Base-by-base conservation (phyloP, 1,140 invertebrate species). In the Lepidurus arcticus region DNA sequence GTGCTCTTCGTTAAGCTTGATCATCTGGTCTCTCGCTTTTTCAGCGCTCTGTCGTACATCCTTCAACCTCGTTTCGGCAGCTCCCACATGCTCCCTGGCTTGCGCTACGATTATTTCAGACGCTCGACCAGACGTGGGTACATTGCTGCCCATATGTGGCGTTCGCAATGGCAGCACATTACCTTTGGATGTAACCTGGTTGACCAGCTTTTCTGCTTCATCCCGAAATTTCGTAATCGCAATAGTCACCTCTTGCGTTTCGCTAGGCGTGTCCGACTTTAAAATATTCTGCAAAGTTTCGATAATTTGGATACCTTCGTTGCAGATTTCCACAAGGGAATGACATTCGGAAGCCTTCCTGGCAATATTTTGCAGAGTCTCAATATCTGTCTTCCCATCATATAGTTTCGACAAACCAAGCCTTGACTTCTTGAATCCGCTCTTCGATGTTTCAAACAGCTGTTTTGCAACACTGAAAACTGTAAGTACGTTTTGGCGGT, bases 11-110 rank as follows among this genome's bases (percentile, higher is more conserved):
- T 78, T 74, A 34, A 43, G 34, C 47, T 74, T 44, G 16, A 78
- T 73, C 78, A 78, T 78, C 78, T 47, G 1, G 16, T 24, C 78
- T 73, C 42, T 42, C 3, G 78, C 47, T 78, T 26, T 75, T 8
- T 76, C 75, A 24, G 75, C 75, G 42, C 75, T 76, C 24, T 78
- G 42, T 8, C 73, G 65, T 13, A 53, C 47, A 16, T 53, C 7
- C 47, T 11, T 53, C 47, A 78, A 34, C 21, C 44, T 74, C 11
- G 16, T 73, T 42, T 78, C 73, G 0, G 78, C 78, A 11, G 73
- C 13, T 21, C 44, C 42, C 16, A 73, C 73, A 34, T 44, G 34
- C 44, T 74, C 7, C 21, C 42, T 26, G 44, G 53, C 42, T 13
- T 42, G 26, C 1, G 78, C 73, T 24, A 78, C 26, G 1, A 42